Evolutionary conservation across 1,140 invertebrate genomes (phyloP).

Genomic region (Brachionus koreanus): DNA sequence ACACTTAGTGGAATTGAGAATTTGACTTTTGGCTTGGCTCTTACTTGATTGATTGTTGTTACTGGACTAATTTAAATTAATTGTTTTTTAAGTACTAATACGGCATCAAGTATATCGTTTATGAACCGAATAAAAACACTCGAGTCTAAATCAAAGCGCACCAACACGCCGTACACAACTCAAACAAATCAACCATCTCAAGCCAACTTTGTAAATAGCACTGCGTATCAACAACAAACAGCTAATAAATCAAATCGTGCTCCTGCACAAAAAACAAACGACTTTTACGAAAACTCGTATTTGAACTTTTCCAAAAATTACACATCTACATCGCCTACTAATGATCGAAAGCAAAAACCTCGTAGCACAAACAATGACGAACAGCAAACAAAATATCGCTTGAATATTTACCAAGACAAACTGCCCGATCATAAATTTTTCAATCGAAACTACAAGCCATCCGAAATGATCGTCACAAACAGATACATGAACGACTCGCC

Average conservation of each 20-base stretch:
- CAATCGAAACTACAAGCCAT: conserved; percentile 18
- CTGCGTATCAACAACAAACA: not conserved
- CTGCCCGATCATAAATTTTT: conserved; percentile 37
- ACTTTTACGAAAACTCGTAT: conserved; percentile 8
- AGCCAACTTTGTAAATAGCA: conserved; percentile 15
- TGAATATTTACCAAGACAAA: conserved; percentile 30
- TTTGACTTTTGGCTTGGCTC: not conserved
- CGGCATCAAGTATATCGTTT: not conserved
- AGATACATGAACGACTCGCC: not conserved
- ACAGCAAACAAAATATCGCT: conserved; percentile 9
- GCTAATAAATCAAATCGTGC: not conserved
- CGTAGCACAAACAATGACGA: not conserved
- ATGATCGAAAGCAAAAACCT: not conserved
- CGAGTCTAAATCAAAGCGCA: conserved; percentile 7
- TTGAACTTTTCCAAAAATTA: conserved; percentile 26
- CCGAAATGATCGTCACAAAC: not conserved
- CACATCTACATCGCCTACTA: not conserved
- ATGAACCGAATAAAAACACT: conserved; percentile 21
- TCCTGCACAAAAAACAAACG: not conserved
- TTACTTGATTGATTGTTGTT: not conserved
- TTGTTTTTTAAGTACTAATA: not conserved
- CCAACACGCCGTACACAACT: conserved; percentile 1
- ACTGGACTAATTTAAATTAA: not conserved
- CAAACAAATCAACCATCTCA: not conserved
- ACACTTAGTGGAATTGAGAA: not conserved